phyloP scores from a whole-genome alignment of 2,888 invertebrate genomes.

The Anticlea derivata region DNA sequence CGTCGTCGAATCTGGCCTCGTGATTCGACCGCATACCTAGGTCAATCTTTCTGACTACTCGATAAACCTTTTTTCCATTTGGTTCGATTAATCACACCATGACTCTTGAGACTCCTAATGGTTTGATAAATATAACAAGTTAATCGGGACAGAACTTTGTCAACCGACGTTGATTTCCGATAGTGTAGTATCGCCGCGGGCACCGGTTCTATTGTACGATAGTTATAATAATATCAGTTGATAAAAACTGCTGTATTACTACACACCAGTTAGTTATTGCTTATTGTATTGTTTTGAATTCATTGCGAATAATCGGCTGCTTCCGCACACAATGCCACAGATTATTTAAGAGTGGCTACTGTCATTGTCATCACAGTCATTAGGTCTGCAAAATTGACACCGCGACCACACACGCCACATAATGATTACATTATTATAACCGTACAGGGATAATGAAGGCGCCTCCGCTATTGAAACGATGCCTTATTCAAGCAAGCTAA shows the following conservation, averaged over 20 bases:
- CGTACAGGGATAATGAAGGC: conserved; percentile 35
- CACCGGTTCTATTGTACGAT: conserved; percentile 35
- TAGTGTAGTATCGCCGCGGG: conserved; percentile 5
- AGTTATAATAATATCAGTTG: conserved; percentile 22
- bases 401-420: conserved; percentile 29
- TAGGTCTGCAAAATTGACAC: conserved; percentile 47
- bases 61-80: no score
- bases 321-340: conserved; percentile 43
- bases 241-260: conserved; percentile 29
- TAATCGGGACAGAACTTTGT: conserved; percentile 13
- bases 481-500: conserved; percentile 30
- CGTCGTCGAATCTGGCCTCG: no score
- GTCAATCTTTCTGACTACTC: no score
- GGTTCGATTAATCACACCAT: no score
- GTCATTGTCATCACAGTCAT: conserved; percentile 60
- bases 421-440: conserved; percentile 34
- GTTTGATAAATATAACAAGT: no score
- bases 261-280: conserved; percentile 40
- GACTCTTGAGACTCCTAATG: no score
- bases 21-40: no score
- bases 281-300: conserved; percentile 52
- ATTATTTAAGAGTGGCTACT: conserved; percentile 30
- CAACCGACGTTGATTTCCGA: conserved; percentile 16
- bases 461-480: conserved; percentile 27
- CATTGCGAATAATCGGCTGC: conserved; percentile 56